A percentile compares a stretch with the other conserved stretches of the same genome.
Evolutionary conservation across 1,140 invertebrate genomes (phyloP).

Genomic region (Drosophila baimaii): DNA sequence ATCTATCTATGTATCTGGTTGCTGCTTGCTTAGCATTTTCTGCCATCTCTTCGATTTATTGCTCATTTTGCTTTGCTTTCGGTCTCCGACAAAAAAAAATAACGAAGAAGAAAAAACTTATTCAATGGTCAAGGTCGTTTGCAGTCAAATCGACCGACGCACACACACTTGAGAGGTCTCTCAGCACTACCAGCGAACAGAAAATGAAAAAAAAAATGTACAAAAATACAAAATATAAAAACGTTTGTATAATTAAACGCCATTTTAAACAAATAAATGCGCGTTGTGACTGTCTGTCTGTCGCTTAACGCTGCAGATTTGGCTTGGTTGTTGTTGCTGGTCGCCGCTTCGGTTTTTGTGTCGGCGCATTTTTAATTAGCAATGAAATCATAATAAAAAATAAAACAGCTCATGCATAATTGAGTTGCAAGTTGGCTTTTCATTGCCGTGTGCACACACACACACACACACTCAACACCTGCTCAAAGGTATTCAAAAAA

Average conservation of each 20-base stretch:
- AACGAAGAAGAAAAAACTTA: slow-evolving; percentile 45
- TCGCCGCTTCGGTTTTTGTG: slow-evolving; percentile 39
- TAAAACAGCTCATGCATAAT: slow-evolving; percentile 69
- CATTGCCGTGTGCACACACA: slow-evolving; percentile 54
- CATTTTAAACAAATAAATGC: slow-evolving; percentile 77
- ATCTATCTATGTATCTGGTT: slow-evolving; percentile 46
- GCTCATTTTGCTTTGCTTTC: slow-evolving; percentile 75
- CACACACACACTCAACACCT: slow-evolving; percentile 33
- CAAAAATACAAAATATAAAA: slow-evolving; percentile 35
- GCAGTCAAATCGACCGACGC: slow-evolving; percentile 68
- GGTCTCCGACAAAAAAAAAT: slow-evolving; percentile 47
- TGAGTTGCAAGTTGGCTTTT: slow-evolving; percentile 62
- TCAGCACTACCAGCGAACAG: slow-evolving; percentile 28
- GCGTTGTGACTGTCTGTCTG: slow-evolving; percentile 48
- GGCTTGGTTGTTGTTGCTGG: slow-evolving; percentile 36
- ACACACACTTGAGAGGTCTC: slow-evolving; percentile 32
- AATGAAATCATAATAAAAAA: slow-evolving; percentile 74
- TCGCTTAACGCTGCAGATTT: slow-evolving; percentile 37
- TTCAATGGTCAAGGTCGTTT: slow-evolving; percentile 82
- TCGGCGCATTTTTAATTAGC: slow-evolving; percentile 78
- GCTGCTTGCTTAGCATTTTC: slow-evolving; percentile 50
- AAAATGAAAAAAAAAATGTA: slow-evolving; percentile 20
- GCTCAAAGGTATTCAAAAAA: slow-evolving; percentile 28
- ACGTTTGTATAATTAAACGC: slow-evolving; percentile 80
- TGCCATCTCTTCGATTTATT: slow-evolving; percentile 76